phyloP scores from a whole-genome alignment of 2,797 vertebrate genomes.

The Melanotaenia maccullochi region DNA sequence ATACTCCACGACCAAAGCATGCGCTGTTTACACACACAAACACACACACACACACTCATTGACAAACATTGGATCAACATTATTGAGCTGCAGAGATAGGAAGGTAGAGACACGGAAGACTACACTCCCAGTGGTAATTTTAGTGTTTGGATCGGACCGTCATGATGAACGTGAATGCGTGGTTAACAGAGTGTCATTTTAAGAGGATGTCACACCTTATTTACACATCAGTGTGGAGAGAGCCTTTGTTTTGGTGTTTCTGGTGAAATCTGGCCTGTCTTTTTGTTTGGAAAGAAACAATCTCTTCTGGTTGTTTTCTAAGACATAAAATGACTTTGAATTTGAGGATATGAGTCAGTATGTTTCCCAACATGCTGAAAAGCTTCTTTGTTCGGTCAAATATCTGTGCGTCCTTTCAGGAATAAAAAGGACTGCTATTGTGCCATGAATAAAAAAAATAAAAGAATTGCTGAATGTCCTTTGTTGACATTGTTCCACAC shows the following conservation, averaged over 20 bases:
- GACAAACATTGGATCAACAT: conserved; percentile 22
- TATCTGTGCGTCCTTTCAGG: conserved; percentile 34
- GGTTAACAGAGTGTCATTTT: conserved; percentile 9
- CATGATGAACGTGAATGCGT: conserved; percentile 20
- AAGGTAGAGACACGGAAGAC: conserved; percentile 4
- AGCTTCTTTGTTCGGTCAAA: conserved; percentile 20
- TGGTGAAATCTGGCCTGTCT: neutral
- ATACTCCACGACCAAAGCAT: conserved; percentile 18
- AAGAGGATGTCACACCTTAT: neutral
- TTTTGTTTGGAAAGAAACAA: neutral
- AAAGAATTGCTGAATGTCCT: conserved; percentile 21
- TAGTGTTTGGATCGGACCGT: conserved; percentile 32
- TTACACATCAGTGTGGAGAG: neutral
- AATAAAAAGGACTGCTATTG: conserved; percentile 19
- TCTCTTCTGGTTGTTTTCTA: neutral
- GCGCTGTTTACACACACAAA: conserved; percentile 1
- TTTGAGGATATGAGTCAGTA: neutral
- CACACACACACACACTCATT: neutral
- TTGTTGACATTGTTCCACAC: conserved; percentile 42
- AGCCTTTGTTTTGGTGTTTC: neutral
- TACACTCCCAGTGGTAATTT: conserved; percentile 6
- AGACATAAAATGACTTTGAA: neutral
- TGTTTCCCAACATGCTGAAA: conserved; percentile 29
- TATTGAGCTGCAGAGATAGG: conserved; percentile 32
- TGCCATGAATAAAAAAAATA: neutral